A percentile compares a stretch with the other conserved stretches of the same genome.
These are phyloP conservation scores for Bubo blakistoni DNA, from an alignment of 2,113 vertebrate species.

Conservation along the genomic window DNA sequence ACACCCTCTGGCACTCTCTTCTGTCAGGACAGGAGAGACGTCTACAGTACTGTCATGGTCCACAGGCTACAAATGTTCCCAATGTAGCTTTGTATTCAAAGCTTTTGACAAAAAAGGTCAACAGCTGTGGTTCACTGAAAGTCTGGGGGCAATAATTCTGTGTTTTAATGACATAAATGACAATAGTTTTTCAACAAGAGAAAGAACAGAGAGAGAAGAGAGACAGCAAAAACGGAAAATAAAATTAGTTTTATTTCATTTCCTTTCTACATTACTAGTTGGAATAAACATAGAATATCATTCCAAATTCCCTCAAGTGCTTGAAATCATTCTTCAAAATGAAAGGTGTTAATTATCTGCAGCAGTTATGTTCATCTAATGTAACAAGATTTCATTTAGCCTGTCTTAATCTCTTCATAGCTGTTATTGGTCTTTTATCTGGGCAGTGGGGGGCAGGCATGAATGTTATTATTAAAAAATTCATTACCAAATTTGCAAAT, in stretches of 20 bases:
- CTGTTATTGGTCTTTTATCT: neutral
- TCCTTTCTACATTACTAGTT: constrained; percentile 58
- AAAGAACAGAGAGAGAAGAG: constrained; percentile 27
- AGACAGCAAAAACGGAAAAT: constrained; percentile 53
- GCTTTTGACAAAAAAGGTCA: constrained; percentile 57
- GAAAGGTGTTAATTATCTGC: constrained; percentile 58
- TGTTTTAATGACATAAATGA: constrained; percentile 59
- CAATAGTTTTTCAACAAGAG: constrained; percentile 64
- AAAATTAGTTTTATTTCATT: constrained; percentile 70
- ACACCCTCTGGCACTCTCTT: constrained; percentile 36
- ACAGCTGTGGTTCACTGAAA: constrained; percentile 58
- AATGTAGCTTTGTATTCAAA: constrained; percentile 38
- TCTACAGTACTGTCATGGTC: constrained; percentile 46
- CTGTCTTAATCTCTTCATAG: neutral
- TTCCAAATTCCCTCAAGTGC: constrained; percentile 34
- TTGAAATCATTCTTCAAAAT: constrained; percentile 44
- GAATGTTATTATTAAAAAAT: neutral
- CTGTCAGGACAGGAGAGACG: constrained; percentile 23
- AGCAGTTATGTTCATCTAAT: neutral
- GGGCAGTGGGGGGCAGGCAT: neutral
- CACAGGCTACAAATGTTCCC: constrained; percentile 63
- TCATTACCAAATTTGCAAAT: neutral
- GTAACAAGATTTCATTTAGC: neutral
- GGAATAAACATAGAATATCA: neutral
- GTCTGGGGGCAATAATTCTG: constrained; percentile 50